These are phyloP conservation scores for Eueides isabella DNA, from an alignment of 1,140 invertebrate species.

Conservation along the genomic window DNA sequence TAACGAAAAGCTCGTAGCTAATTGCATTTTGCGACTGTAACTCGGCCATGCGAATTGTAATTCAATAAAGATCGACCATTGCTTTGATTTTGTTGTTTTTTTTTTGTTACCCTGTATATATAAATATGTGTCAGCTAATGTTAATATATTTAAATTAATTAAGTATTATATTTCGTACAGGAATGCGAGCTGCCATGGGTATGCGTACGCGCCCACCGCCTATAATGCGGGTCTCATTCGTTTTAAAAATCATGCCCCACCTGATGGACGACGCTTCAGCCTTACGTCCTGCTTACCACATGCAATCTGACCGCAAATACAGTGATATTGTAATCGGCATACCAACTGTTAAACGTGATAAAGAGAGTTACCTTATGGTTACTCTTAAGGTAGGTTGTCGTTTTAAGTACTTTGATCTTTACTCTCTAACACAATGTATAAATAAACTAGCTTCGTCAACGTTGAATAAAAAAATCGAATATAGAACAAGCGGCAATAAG, in stretches of 20 bases:
- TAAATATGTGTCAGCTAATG: neutral
- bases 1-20: neutral
- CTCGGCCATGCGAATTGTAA: neutral
- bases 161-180: constrained; percentile 25
- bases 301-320: constrained; percentile 88
- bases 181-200: constrained; percentile 44
- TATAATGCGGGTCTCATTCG: constrained; percentile 47
- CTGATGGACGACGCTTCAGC: constrained; percentile 90
- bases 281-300: constrained; percentile 89
- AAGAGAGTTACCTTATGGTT: constrained; percentile 93
- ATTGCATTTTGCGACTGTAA: neutral
- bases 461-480: too few relatives aligned
- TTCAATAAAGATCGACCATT: neutral
- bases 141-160: neutral
- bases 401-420: neutral
- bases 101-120: neutral
- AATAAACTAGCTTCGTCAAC: too few relatives aligned
- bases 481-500: too few relatives aligned
- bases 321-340: constrained; percentile 91
- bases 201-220: constrained; percentile 44
- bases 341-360: constrained; percentile 94
- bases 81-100: neutral
- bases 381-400: constrained; percentile 84
- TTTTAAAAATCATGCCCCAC: constrained; percentile 93
- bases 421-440: too few relatives aligned